Conservation (phyloP, 2,888 invertebrate genomes). For the Apodemia mormo region DNA sequence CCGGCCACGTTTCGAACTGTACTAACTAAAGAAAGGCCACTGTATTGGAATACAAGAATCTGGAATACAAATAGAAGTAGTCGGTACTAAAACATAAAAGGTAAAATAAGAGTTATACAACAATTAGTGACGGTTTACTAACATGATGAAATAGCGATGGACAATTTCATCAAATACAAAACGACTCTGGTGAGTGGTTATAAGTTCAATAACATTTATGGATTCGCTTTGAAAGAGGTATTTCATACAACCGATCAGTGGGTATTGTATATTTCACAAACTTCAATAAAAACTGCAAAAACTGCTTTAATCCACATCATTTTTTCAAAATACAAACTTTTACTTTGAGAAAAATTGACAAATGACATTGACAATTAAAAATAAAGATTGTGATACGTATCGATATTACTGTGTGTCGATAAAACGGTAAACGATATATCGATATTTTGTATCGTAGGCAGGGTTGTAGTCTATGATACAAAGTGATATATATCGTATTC, state of each 20-base stretch:
- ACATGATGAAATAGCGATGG: neutral
- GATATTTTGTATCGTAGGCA: too few relatives aligned
- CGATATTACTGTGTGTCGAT: too few relatives aligned
- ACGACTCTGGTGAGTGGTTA: neutral
- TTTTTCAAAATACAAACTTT: neutral
- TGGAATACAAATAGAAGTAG: neutral
- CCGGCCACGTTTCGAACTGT: neutral
- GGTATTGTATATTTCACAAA: neutral
- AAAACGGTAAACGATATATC: too few relatives aligned
- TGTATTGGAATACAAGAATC: neutral
- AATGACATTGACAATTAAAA: too few relatives aligned
- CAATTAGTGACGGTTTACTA: neutral
- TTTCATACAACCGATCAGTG: neutral
- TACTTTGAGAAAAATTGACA: neutral
- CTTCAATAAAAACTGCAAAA: constrained; percentile 5
- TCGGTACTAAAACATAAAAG: neutral
- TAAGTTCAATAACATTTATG: neutral
- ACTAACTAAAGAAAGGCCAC: constrained; percentile 20
- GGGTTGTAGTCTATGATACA: too few relatives aligned
- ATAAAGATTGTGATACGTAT: too few relatives aligned
- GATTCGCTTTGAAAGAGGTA: neutral
- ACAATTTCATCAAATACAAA: neutral
- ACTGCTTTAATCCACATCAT: neutral
- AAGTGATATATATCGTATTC: too few relatives aligned
- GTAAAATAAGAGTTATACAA: neutral